Conservation (phyloP, 1,140 invertebrate species). For the Drosophila obscura region DNA sequence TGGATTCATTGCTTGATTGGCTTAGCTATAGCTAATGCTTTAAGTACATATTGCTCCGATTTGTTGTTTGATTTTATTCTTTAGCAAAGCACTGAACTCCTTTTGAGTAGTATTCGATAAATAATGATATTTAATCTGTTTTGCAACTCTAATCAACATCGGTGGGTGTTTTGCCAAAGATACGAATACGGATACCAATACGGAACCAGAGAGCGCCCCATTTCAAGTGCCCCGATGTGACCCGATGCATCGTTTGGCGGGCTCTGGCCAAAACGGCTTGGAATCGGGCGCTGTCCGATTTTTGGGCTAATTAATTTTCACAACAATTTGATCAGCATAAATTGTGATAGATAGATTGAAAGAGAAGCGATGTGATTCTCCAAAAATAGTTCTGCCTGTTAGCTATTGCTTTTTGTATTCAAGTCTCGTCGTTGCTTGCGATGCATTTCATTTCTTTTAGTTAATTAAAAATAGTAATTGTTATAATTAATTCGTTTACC, state of each 20-base stretch:
- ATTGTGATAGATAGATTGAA: background rate
- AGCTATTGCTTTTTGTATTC: conserved; percentile 30
- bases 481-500: background rate
- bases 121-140: conserved; percentile 14
- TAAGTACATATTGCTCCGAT: conserved; percentile 56
- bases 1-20: conserved; percentile 52
- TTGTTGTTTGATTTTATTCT: conserved; percentile 19
- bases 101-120: background rate
- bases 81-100: conserved; percentile 60
- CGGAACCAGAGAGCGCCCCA: conserved; percentile 28
- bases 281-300: conserved; percentile 37
- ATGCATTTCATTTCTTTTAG: conserved; percentile 5
- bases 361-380: conserved; percentile 17
- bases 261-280: conserved; percentile 33
- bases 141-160: conserved; percentile 52
- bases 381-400: conserved; percentile 19
- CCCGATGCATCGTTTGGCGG: conserved; percentile 5
- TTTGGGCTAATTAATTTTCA: background rate
- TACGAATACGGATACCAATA: conserved; percentile 19
- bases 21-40: conserved; percentile 57
- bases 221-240: conserved; percentile 20
- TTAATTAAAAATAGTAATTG: conserved; percentile 11
- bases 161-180: conserved; percentile 76
- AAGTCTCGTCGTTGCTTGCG: conserved; percentile 50
- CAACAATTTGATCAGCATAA: conserved; percentile 22